A percentile compares a stretch with the other conserved stretches of the same genome.
phyloP scores from a whole-genome alignment of 2,888 invertebrate species.

The Drosophila mimica region DNA sequence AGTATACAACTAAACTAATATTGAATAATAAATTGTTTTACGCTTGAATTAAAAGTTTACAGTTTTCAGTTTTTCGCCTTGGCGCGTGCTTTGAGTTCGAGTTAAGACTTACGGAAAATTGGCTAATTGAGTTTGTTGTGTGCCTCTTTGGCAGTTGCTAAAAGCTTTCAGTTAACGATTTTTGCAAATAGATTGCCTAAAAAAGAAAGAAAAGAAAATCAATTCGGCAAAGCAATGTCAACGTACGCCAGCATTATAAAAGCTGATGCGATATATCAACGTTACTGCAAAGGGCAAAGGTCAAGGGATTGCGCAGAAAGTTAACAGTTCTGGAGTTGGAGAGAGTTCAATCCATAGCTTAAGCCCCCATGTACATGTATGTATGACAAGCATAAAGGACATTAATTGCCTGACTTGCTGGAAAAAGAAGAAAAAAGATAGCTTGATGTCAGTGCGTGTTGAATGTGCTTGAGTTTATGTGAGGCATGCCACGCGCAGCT shows the following conservation, averaged over 20 bases:
- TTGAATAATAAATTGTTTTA: conserved; percentile 73
- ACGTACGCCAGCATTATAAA: conserved; percentile 40
- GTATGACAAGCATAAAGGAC: conserved; percentile 70
- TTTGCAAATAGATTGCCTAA: conserved; percentile 26
- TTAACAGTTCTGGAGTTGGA: conserved; percentile 3
- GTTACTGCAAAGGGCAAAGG: conserved; percentile 44
- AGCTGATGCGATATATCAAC: conserved; percentile 29
- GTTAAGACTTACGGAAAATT: conserved; percentile 24
- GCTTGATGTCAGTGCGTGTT: conserved; percentile 52
- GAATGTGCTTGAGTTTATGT: conserved; percentile 45
- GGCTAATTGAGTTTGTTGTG: conserved; percentile 38
- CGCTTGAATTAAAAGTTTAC: conserved; percentile 44
- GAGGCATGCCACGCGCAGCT: conserved; percentile 37
- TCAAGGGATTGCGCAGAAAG: conserved; percentile 36
- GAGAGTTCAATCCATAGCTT: conserved; percentile 28
- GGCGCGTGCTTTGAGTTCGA: conserved; percentile 6
- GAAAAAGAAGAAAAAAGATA: conserved; percentile 20
- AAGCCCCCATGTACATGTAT: conserved; percentile 47
- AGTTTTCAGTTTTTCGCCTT: conserved; percentile 10
- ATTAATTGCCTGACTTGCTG: conserved; percentile 68
- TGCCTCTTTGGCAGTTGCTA: conserved; percentile 14
- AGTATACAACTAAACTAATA: conserved; percentile 50
- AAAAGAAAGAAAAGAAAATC: conserved; percentile 21
- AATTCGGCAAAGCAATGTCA: conserved; percentile 52
- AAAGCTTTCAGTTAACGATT: conserved; percentile 34